Base-by-base conservation (phyloP, 2,888 invertebrate species). In the Cryptocephalus moraei region DNA sequence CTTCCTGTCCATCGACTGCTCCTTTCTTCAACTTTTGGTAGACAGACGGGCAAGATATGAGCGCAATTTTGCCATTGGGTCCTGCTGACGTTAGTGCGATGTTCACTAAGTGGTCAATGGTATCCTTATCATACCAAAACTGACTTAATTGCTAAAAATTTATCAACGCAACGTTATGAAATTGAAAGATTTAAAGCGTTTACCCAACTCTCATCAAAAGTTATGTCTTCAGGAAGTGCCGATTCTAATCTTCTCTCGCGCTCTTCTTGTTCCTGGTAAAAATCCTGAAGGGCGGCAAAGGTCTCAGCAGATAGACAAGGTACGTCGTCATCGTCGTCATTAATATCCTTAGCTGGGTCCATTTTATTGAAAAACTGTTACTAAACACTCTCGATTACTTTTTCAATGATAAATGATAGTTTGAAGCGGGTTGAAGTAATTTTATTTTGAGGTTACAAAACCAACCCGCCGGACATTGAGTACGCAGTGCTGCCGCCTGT, bases 81-180 rank as follows among this genome's bases (percentile, higher is more conserved):
- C 73, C 73, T 11, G 82, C 71, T 4, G 73, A 66, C 51, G 74
- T 70, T 41, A 82, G 64, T 8, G 82, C 81, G 48, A 86, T 83
- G 57, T 77, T 74, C 0, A 84, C 82, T n/a, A 96, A 69, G 1
- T 68, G 68, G 32, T 78, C 73, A 39, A 89, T 83, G 0, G 96
- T 96, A 3, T 75, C 68, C 38, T 88, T 83, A 62, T 87, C 83
- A 64, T 97, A 97, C 96, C 96, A 97, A 74, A 97, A 96, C 71
- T 96, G 96, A 64, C 94, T 94, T 38, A 96, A 73, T 90, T 96
- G 92, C 94, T 92, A 69, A 8, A 75, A 59, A 41, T 39, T 43
- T 22, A 22, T 22, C 14, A n/a, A 32, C 9, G 33, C 4, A 22
- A 42, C 4, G 2, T 11, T 34, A 14, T 2, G 13, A 38, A 33